phyloP scores from a whole-genome alignment of 2,797 vertebrate species.

The Loriculus beryllinus region DNA sequence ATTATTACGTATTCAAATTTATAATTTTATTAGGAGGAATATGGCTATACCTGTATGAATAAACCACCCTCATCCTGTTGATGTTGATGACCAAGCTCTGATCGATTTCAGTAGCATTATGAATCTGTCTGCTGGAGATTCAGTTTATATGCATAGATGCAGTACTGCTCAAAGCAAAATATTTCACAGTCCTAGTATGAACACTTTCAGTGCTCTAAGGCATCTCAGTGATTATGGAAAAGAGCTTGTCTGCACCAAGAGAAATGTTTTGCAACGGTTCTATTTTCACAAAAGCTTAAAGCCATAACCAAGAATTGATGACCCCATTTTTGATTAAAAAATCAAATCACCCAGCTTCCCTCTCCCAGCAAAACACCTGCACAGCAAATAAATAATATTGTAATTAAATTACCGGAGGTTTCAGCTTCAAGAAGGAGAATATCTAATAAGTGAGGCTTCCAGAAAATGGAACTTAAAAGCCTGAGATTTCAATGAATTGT shows the following conservation, averaged over 20 bases:
- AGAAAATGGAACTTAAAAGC: background rate
- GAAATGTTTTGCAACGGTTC: background rate
- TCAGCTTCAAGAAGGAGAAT: background rate
- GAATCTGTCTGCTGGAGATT: background rate
- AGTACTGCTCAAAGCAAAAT: background rate
- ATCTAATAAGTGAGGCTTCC: background rate
- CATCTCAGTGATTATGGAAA: background rate
- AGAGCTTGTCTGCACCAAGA: background rate
- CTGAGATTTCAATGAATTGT: background rate
- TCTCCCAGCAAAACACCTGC: background rate
- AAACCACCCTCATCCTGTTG: background rate
- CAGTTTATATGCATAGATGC: background rate
- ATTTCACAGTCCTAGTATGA: background rate
- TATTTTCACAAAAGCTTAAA: background rate
- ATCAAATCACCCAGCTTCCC: background rate
- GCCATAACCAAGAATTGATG: background rate
- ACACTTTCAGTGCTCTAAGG: background rate
- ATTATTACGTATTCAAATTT: background rate
- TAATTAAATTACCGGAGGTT: background rate
- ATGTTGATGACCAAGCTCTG: background rate
- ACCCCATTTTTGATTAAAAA: background rate
- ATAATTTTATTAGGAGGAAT: background rate
- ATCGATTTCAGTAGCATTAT: background rate
- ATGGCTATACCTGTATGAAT: background rate
- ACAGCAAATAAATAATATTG: background rate